Evolutionary conservation across 2,113 vertebrate genomes (phyloP).

Genomic region (Phoenicopterus ruber): DNA sequence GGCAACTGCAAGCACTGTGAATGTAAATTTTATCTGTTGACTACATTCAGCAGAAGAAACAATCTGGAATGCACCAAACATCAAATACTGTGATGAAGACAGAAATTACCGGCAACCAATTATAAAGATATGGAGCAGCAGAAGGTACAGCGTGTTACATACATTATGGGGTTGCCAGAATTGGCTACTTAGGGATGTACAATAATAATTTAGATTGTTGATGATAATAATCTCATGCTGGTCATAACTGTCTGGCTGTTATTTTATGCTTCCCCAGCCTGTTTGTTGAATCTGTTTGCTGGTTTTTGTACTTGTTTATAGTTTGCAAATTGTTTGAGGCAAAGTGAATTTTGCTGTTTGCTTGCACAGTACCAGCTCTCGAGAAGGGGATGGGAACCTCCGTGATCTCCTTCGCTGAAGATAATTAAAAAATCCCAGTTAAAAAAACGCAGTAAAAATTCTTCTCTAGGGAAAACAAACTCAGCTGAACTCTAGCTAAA

Average conservation of each 20-base stretch:
- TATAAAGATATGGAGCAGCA: conserved; percentile 14
- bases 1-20: background rate
- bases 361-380: background rate
- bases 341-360: background rate
- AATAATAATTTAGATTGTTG: conserved; percentile 52
- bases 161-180: conserved; percentile 16
- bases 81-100: background rate
- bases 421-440: background rate
- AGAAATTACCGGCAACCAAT: conserved; percentile 27
- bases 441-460: background rate
- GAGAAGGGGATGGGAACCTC: background rate
- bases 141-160: conserved; percentile 16
- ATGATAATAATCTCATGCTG: conserved; percentile 33
- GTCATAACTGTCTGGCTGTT: conserved; percentile 31
- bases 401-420: background rate
- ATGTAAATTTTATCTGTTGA: conserved; percentile 9
- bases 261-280: conserved; percentile 41
- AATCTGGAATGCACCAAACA: background rate
- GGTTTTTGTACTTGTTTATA: background rate
- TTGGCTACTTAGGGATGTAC: conserved; percentile 32
- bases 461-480: conserved; percentile 10
- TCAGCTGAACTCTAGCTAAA: background rate
- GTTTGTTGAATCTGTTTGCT: background rate
- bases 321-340: background rate
- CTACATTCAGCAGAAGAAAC: background rate